Evolutionary conservation across 2,888 invertebrate genomes (phyloP).

Genomic region (Creontiades dilutus): DNA sequence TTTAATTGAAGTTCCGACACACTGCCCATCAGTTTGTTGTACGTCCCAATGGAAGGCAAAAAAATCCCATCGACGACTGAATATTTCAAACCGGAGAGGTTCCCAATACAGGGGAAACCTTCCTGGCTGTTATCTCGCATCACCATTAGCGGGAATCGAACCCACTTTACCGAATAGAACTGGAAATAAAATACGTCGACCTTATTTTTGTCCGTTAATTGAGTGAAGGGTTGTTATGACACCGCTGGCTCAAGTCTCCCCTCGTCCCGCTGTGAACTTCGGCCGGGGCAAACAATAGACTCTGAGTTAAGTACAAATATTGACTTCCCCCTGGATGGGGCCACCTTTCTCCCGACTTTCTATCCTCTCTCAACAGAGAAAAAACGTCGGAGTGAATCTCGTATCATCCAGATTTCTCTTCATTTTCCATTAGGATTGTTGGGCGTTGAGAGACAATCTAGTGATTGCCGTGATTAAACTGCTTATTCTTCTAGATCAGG

Average conservation of each 20-base stretch:
- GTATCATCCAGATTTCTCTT: no score
- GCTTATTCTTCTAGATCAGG: no score
- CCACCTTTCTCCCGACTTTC: background rate
- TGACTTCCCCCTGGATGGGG: background rate
- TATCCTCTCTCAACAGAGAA: background rate
- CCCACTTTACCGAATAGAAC: background rate
- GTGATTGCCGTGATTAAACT: no score
- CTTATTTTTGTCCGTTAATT: conserved; percentile 41
- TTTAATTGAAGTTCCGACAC: background rate
- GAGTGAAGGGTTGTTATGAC: conserved; percentile 52
- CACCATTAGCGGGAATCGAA: conserved; percentile 32
- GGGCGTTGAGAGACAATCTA: no score
- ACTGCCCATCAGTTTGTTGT: background rate
- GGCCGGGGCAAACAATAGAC: background rate
- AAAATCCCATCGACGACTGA: background rate
- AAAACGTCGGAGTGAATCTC: no score
- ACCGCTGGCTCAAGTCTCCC: background rate
- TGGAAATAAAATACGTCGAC: conserved; percentile 43
- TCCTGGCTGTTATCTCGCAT: background rate
- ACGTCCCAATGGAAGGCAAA: background rate
- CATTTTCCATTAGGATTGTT: no score
- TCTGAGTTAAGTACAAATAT: conserved; percentile 6
- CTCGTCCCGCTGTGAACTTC: background rate
- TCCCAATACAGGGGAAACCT: background rate
- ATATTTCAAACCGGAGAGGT: background rate